Base-by-base conservation (phyloP, 2,888 invertebrate species). In the Phalera bucephala region DNA sequence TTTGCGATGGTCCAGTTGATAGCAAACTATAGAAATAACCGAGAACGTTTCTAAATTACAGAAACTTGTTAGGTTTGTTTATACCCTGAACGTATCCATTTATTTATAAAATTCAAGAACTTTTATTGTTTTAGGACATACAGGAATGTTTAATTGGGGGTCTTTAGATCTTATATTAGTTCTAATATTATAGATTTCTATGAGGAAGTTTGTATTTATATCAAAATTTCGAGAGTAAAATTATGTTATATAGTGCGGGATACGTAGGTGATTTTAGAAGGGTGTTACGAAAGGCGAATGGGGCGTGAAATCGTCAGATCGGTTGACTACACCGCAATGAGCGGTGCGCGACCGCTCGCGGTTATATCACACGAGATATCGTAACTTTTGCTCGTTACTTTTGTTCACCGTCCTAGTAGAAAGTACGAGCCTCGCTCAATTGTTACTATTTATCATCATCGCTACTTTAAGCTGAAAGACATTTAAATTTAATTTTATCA, bases 281-380 rank as follows among this genome's bases (percentile, higher is more conserved):
- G 59, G 65, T 67, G 58, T 72, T 74, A 68, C 61, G 71, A 74
- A 71, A 75, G 64, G 55, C 59, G 64, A 68, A 66, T 69, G 70
- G 64, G 65, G 68, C 74, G 68, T 74, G 70, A 73, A 77, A 73
- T 72, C 66, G 59, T 44, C 49, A 49, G 52, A 58, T 58, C 56
- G 61, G 51, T 54, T 38, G 50, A 48, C 45, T 53, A 50, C 52
- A 64, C 59, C 57, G 70, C 66, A 66, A 57, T 45, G 49, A 47
- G 51, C 52, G 48, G 50, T 50, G 48, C 57, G 62, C 67, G 58
- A 43, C 51, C 47, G 55, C 45, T 50, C 42, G 61, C 61, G 57
- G 71, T 85, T 84, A 85, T 85, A 82, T 85, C 85, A 85, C 74
- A 64, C 64, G 62, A 77, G 75, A 70, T 76, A 82, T 82, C 80